phyloP scores from a whole-genome alignment of 2,797 vertebrate genomes.

The Prionace glauca region DNA sequence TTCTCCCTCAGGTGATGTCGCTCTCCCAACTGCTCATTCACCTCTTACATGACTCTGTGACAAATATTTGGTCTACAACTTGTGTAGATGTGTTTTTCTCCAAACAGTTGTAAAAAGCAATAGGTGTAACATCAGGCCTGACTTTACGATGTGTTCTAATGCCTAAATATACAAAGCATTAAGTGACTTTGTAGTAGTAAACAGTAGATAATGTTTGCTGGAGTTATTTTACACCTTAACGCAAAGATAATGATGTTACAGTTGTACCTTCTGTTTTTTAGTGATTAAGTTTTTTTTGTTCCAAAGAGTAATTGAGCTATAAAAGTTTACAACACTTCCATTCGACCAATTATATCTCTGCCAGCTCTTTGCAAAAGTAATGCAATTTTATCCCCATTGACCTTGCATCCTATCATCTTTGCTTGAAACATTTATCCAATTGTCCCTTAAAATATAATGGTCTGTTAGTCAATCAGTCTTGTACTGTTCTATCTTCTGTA shows the following conservation, averaged over 20 bases:
- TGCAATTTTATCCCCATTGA: not conserved
- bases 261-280: not conserved
- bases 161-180: not conserved
- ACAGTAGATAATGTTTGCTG: not conserved
- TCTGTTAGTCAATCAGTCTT: not conserved
- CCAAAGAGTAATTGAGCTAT: not conserved
- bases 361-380: not conserved
- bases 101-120: not conserved
- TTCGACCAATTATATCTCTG: not conserved
- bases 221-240: not conserved
- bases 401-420: not conserved
- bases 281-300: not conserved
- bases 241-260: not conserved
- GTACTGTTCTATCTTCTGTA: not conserved
- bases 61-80: too few relatives aligned
- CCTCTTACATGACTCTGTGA: too few relatives aligned
- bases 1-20: too few relatives aligned
- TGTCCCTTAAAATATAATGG: not conserved
- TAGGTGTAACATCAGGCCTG: not conserved
- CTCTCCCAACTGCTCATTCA: too few relatives aligned
- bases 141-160: not conserved
- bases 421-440: not conserved
- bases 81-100: not conserved
- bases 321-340: not conserved
- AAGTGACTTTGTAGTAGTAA: not conserved